Evolutionary conservation across 2,113 vertebrate genomes (phyloP).

Genomic region (Lamprotornis superbus): DNA sequence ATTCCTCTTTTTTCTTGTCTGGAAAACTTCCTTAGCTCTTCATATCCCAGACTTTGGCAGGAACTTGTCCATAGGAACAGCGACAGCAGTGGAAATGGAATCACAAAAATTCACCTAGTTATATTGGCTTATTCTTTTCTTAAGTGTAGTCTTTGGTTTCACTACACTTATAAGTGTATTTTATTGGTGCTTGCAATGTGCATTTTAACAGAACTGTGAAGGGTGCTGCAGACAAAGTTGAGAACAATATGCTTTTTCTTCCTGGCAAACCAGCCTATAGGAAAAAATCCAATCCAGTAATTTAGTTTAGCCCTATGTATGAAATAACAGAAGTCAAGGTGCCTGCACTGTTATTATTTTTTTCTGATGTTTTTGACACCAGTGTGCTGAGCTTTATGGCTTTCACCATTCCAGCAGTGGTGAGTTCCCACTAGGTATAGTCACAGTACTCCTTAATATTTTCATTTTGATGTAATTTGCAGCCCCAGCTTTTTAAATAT

Average conservation of each 20-base stretch:
- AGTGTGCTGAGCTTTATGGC: slow-evolving; percentile 78
- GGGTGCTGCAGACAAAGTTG: slow-evolving; percentile 53
- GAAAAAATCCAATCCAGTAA: slow-evolving; percentile 80
- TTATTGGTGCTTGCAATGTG: slow-evolving; percentile 56
- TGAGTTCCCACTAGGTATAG: slow-evolving; percentile 92
- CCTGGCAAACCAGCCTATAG: slow-evolving; percentile 62
- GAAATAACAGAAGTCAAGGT: slow-evolving; percentile 83
- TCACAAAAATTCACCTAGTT: slow-evolving; percentile 7
- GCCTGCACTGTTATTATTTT: slow-evolving; percentile 89
- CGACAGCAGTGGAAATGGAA: slow-evolving; percentile 20
- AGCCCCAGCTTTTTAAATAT: slow-evolving; percentile 99
- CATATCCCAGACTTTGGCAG: not conserved
- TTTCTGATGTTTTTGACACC: slow-evolving; percentile 88
- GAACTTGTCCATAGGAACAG: slow-evolving; percentile 13
- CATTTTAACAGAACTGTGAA: slow-evolving; percentile 57
- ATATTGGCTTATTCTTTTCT: slow-evolving; percentile 41
- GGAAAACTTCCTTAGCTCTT: not conserved
- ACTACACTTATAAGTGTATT: slow-evolving; percentile 60
- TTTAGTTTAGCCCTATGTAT: slow-evolving; percentile 88
- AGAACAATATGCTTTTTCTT: slow-evolving; percentile 41
- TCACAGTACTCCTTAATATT: slow-evolving; percentile 99
- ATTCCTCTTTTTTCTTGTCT: not conserved
- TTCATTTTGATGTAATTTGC: slow-evolving; percentile 99
- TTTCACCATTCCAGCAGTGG: slow-evolving; percentile 69
- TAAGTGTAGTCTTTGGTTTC: slow-evolving; percentile 59